Percentiles rank a stretch among this genome's conserved stretches.
Evolutionary conservation across 2,113 vertebrate species (phyloP).

Genomic region (Piprites chloris): DNA sequence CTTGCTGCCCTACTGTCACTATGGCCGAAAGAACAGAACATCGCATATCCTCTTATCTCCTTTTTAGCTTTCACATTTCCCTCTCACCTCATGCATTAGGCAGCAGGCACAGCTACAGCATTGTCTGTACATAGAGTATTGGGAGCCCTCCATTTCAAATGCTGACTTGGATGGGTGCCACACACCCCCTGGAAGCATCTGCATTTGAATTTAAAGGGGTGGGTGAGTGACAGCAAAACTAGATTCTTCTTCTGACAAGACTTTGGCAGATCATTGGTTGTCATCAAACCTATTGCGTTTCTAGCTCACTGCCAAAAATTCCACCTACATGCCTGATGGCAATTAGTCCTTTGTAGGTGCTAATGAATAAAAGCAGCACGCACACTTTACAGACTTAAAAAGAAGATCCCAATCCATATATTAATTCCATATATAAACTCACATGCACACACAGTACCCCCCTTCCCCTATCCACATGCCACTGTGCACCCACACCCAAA

Average conservation of each 20-base stretch:
- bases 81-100: neutral
- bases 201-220: constrained; percentile 81
- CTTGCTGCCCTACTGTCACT: neutral
- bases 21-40: neutral
- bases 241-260: constrained; percentile 76
- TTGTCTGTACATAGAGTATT: constrained; percentile 25
- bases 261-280: constrained; percentile 81
- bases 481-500: constrained; percentile 19
- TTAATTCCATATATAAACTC: constrained; percentile 66
- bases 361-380: constrained; percentile 80
- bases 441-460: constrained; percentile 18
- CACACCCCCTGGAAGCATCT: constrained; percentile 73
- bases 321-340: constrained; percentile 85
- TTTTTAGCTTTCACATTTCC: neutral
- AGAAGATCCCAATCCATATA: constrained; percentile 69
- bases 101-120: constrained; percentile 7
- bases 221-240: constrained; percentile 79
- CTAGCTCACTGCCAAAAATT: constrained; percentile 78
- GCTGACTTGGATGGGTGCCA: constrained; percentile 67
- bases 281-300: constrained; percentile 81
- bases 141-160: constrained; percentile 58
- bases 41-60: neutral
- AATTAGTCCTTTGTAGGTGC: constrained; percentile 81
- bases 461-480: constrained; percentile 42
- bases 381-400: constrained; percentile 65